These are phyloP conservation scores for Riparia riparia DNA, from an alignment of 2,113 vertebrate species.

Conservation along the genomic window DNA sequence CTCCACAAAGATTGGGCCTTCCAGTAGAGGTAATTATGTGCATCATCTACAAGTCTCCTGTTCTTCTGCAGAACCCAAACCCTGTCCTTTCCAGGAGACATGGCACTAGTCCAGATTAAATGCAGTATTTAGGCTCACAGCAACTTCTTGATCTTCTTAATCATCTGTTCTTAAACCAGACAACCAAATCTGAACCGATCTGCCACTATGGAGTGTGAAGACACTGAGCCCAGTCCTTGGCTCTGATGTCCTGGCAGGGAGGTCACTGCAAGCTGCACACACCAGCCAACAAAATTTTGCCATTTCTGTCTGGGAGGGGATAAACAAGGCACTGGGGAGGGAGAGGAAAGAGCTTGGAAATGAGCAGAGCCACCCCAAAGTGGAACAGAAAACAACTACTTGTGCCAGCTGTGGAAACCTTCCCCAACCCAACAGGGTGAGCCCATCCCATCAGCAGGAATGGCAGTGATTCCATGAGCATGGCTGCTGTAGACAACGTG, in stretches of 20 bases:
- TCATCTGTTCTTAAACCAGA: neutral
- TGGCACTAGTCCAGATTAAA: neutral
- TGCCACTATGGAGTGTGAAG: neutral
- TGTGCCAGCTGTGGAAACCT: neutral
- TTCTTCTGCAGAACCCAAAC: neutral
- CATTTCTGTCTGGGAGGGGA: neutral
- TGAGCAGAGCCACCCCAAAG: neutral
- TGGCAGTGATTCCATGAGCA: neutral
- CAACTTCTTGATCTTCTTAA: neutral
- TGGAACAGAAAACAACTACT: slow-evolving; percentile 19
- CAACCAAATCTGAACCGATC: neutral
- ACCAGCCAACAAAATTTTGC: neutral
- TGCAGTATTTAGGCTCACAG: neutral
- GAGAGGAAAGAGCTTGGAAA: neutral
- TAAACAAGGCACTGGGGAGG: neutral
- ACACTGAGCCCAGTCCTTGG: neutral
- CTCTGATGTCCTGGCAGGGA: neutral
- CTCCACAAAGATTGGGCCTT: neutral
- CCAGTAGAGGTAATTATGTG: neutral
- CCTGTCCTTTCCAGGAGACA: neutral
- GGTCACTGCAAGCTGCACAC: neutral
- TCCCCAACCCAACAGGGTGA: neutral
- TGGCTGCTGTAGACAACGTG: fast-evolving
- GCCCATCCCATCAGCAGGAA: neutral
- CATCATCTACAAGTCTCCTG: neutral